Evolutionary conservation across 2,113 vertebrate genomes (phyloP).

Genomic region (Oxygymnocypris stewartii): DNA sequence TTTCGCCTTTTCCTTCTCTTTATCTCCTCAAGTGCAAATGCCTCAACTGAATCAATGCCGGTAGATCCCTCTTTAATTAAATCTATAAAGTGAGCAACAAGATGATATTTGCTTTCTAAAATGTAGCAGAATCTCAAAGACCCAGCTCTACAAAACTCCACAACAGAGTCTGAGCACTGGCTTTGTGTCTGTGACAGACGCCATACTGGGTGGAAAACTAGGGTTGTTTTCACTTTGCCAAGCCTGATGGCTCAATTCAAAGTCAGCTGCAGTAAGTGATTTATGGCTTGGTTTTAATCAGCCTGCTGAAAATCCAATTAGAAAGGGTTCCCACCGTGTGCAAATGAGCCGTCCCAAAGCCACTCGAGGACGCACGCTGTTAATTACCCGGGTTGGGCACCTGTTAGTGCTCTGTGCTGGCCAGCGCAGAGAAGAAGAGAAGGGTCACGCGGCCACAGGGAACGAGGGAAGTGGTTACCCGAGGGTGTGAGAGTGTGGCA

Average conservation of each 20-base stretch:
- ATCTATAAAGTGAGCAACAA: conserved; percentile 22
- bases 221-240: conserved; percentile 39
- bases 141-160: neutral
- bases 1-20: neutral
- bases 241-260: conserved; percentile 58
- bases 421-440: conserved; percentile 1
- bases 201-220: conserved; percentile 37
- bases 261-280: conserved; percentile 56
- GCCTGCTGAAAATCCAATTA: conserved; percentile 60
- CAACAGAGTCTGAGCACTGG: neutral
- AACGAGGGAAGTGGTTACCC: conserved; percentile 6
- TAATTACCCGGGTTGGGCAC: conserved; percentile 60
- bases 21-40: conserved; percentile 11
- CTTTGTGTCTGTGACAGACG: conserved; percentile 15
- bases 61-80: conserved; percentile 41
- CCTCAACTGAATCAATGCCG: conserved; percentile 22
- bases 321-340: conserved; percentile 56
- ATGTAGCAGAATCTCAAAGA: conserved; percentile 18
- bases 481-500: neutral
- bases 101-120: conserved; percentile 33
- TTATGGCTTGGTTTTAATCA: conserved; percentile 62
- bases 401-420: conserved; percentile 52
- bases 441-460: conserved; percentile 44
- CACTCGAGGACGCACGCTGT: conserved; percentile 54
- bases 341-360: conserved; percentile 58